Conservation (phyloP, 2,113 vertebrate genomes). For the Brachirus orientalis region DNA sequence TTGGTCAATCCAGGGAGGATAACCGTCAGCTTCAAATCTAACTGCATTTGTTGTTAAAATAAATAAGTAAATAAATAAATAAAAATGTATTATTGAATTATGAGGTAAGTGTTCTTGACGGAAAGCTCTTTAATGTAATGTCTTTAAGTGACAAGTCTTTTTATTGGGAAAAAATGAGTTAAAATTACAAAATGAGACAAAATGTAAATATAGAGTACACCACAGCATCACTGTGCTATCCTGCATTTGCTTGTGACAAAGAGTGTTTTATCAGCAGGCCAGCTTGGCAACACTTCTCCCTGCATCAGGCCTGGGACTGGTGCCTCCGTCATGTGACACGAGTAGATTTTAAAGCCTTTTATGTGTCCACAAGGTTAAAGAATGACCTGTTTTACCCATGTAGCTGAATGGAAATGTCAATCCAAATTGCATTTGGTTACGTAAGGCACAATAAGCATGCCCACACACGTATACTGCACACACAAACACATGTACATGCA, state of each 20-base stretch:
- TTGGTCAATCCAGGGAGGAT: no score
- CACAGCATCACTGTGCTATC: conserved; percentile 15
- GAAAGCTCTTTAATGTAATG: no score
- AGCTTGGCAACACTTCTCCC: conserved; percentile 54
- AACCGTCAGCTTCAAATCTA: no score
- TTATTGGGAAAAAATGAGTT: neutral
- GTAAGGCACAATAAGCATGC: conserved; percentile 21
- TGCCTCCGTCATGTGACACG: conserved; percentile 54
- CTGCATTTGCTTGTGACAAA: conserved; percentile 33
- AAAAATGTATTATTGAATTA: no score
- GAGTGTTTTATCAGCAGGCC: conserved; percentile 45
- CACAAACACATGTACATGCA: neutral
- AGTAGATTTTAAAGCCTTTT: conserved; percentile 51
- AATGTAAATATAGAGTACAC: conserved; percentile 26
- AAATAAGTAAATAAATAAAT: no score
- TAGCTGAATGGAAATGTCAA: conserved; percentile 60
- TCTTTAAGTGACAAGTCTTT: no score
- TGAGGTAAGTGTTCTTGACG: no score
- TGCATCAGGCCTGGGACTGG: conserved; percentile 59
- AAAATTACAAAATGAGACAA: conserved; percentile 16
- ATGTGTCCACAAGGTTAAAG: conserved; percentile 37
- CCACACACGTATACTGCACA: neutral
- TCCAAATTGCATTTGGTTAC: conserved; percentile 40
- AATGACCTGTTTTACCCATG: conserved; percentile 13
- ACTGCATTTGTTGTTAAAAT: no score